Percentiles rank a stretch among this genome's conserved stretches.
These are phyloP conservation scores for Gnatocerus cornutus DNA, from an alignment of 2,888 invertebrate species.

Conservation along the genomic window DNA sequence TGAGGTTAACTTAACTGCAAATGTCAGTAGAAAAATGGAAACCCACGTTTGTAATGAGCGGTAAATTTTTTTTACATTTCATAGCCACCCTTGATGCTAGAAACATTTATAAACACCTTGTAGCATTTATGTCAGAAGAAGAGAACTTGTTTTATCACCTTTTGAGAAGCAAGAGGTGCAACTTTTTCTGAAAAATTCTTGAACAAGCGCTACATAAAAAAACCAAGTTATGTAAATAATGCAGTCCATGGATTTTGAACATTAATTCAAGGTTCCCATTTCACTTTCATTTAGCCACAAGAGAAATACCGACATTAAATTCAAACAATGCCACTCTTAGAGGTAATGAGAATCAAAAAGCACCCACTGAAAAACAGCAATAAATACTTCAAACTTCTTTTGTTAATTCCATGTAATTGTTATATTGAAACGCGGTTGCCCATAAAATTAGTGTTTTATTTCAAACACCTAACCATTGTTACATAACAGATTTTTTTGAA, in stretches of 20 bases:
- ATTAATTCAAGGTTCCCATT: slow-evolving; percentile 31
- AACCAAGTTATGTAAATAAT: slow-evolving; percentile 8
- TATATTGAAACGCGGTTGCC: slow-evolving; percentile 12
- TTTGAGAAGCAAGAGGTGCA: neutral
- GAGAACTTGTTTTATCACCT: neutral
- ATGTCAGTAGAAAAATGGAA: too few relatives aligned
- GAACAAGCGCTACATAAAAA: neutral
- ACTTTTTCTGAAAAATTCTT: too few relatives aligned
- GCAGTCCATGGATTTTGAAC: neutral
- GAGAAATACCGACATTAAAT: slow-evolving; percentile 12
- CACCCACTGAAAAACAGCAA: neutral
- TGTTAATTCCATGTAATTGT: slow-evolving; percentile 21
- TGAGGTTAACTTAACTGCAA: too few relatives aligned
- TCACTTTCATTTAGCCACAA: slow-evolving; percentile 34
- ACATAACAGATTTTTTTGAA: slow-evolving; percentile 18
- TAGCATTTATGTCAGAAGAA: too few relatives aligned
- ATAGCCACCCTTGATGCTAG: too few relatives aligned
- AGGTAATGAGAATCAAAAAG: slow-evolving; percentile 8
- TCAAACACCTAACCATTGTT: slow-evolving; percentile 15
- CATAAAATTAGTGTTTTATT: slow-evolving; percentile 19
- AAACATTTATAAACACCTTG: too few relatives aligned
- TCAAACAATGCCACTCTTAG: slow-evolving; percentile 1
- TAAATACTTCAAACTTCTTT: slow-evolving; percentile 23
- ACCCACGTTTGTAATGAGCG: too few relatives aligned
- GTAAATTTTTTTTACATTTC: too few relatives aligned